phyloP scores from a whole-genome alignment of 2,797 vertebrate species.

The Balearica regulorum region DNA sequence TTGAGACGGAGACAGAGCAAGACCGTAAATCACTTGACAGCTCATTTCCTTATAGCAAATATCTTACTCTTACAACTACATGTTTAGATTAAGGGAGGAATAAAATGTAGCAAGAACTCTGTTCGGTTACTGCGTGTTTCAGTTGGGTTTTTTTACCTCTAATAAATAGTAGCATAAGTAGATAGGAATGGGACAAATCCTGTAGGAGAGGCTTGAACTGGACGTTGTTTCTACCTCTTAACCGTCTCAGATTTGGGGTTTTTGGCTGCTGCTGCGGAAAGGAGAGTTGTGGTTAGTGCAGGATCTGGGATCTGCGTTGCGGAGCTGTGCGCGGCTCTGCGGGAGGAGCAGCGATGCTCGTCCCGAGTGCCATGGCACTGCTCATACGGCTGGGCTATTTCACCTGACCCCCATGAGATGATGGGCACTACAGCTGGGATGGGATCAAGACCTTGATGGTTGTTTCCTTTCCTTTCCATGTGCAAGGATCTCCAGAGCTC shows the following conservation, averaged over 20 bases:
- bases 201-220: too few relatives aligned
- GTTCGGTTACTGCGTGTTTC: neutral
- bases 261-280: neutral
- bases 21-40: constrained; percentile 37
- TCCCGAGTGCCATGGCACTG: neutral
- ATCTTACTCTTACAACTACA: neutral
- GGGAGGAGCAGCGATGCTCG: neutral
- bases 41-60: constrained; percentile 1
- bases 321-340: accelerated
- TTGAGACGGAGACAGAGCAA: neutral
- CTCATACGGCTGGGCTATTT: accelerated
- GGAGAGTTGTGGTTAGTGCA: neutral
- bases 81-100: neutral
- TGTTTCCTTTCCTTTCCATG: neutral
- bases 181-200: neutral
- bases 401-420: accelerated
- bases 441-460: neutral
- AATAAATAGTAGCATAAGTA: neutral
- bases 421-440: neutral
- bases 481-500: neutral
- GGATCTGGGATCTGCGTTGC: neutral
- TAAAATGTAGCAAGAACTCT: neutral
- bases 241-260: neutral
- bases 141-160: neutral
- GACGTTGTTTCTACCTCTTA: neutral